A percentile compares a stretch with the other conserved stretches of the same genome.
Evolutionary conservation across 1,140 invertebrate species (phyloP).

Genomic region (Littorina saxatilis): DNA sequence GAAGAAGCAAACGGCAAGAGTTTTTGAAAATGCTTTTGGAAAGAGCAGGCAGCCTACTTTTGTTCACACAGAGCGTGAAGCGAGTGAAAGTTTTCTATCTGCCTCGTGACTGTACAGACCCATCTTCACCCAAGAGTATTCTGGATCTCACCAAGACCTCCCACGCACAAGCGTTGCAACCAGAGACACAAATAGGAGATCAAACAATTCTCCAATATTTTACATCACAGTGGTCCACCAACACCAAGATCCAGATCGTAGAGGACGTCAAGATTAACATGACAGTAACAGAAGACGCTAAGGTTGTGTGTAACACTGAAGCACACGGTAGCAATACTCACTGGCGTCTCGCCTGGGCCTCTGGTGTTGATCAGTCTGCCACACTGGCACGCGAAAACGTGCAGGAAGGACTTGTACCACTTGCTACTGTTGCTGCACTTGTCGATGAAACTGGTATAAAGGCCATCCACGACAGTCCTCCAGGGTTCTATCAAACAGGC

Average conservation of each 20-base stretch:
- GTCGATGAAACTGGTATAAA: not conserved
- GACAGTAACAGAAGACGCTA: not conserved
- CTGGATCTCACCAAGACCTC: conserved; percentile 32
- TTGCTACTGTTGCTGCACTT: not conserved
- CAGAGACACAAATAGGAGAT: not conserved
- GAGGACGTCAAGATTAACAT: conserved; percentile 6
- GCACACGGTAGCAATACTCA: not conserved
- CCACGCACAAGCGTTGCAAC: not conserved
- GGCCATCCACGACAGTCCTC: not conserved
- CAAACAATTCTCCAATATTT: not conserved
- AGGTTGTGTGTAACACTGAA: not conserved
- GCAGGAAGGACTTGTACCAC: not conserved
- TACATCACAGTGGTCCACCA: not conserved
- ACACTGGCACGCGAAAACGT: not conserved
- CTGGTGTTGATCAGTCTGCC: not conserved
- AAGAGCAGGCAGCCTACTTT: conserved; percentile 60
- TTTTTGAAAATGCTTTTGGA: conserved; percentile 63
- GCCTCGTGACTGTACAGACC: conserved; percentile 8
- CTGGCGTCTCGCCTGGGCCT: not conserved
- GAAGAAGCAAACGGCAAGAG: conserved; percentile 54
- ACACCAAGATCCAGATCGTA: not conserved
- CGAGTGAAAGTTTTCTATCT: conserved; percentile 65
- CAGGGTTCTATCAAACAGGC: conserved; percentile 26
- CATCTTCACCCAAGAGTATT: conserved; percentile 25
- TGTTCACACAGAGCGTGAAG: conserved; percentile 71